Percentiles rank a stretch among this genome's conserved stretches.
These are phyloP conservation scores for Ia io DNA, from an alignment of 2,113 vertebrate species.

Conservation along the genomic window DNA sequence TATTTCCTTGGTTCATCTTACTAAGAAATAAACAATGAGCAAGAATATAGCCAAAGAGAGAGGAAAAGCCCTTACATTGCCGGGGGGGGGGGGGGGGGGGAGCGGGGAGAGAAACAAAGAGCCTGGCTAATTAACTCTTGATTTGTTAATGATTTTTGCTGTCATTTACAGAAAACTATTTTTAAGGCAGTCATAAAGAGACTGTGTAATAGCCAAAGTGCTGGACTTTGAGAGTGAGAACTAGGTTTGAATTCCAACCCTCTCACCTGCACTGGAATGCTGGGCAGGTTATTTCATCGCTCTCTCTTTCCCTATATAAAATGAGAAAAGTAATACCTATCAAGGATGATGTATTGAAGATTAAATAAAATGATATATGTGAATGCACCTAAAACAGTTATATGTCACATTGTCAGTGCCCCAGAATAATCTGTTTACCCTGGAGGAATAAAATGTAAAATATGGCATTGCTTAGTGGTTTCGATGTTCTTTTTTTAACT, in stretches of 20 bases:
- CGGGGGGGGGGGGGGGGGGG: accelerated
- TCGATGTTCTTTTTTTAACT: background rate
- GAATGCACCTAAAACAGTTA: background rate
- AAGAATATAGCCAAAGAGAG: background rate
- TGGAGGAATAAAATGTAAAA: background rate
- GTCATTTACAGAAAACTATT: background rate
- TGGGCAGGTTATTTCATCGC: background rate
- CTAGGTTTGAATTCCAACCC: background rate
- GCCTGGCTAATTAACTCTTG: background rate
- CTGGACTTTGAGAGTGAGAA: background rate
- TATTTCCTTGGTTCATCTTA: slow-evolving; percentile 23
- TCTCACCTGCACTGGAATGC: background rate
- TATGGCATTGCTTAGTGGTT: background rate
- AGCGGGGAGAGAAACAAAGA: background rate
- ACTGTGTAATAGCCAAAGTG: background rate
- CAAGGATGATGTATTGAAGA: background rate
- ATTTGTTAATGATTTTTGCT: background rate
- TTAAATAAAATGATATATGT: slow-evolving; percentile 33
- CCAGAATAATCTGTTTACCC: background rate
- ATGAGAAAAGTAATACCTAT: slow-evolving; percentile 6
- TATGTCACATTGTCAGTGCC: background rate
- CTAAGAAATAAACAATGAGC: slow-evolving; percentile 10
- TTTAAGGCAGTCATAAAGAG: background rate
- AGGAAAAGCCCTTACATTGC: background rate
- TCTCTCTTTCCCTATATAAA: background rate